Evolutionary conservation across 2,797 vertebrate species (phyloP), one percentile per base, ranked within the genome.

Genomic region (Lindbergichthys nudifrons): DNA sequence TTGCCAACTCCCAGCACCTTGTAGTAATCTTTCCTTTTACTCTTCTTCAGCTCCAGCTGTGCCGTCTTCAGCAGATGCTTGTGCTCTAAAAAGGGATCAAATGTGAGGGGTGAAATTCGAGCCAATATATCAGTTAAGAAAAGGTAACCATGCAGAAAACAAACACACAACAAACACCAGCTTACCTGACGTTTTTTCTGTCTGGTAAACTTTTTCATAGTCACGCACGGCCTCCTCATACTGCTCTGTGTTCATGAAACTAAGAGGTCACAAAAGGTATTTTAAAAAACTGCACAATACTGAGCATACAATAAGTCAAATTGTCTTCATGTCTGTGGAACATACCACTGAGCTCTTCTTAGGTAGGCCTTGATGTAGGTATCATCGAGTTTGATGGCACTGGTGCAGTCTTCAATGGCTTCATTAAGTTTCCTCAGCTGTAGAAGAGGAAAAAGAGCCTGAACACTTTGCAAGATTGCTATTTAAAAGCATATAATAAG

Each of bases 21-120:
- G 85, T 99, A 99, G 89, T 98, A 99, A 93, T 99, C 97, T 97
- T 99, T 99, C 92, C 97, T 92, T 84, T 98, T 97, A 91, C 97
- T 99, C 90, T 96, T 99, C 85, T 98, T 99, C 82, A 99, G 91
- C 76, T 98, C 97, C 91, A 98, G 87, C 89, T 99, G 97, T 64
- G 97, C 97, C 0, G 92, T 96, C 90, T 98, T 98, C 61, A 99
- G 93, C 23, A 98, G 93, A 46, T 97, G 96, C 70, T 98, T 98
- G 94, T 99, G 97, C 86, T 99, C 97, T 99, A 70, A 46, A 70
- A 46, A 71, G 47, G 1, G 56, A 60, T 13, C 57, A 23, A 58
- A 65, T 8, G 18, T 6, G n/a, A 75, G 8, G 10, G 1, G 18
- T 13, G n/a, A 46, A 68, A 56, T 68, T 59, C 4, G 14, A 13